These are phyloP conservation scores for Chesias legatella DNA, from an alignment of 2,888 invertebrate species.

Conservation along the genomic window DNA sequence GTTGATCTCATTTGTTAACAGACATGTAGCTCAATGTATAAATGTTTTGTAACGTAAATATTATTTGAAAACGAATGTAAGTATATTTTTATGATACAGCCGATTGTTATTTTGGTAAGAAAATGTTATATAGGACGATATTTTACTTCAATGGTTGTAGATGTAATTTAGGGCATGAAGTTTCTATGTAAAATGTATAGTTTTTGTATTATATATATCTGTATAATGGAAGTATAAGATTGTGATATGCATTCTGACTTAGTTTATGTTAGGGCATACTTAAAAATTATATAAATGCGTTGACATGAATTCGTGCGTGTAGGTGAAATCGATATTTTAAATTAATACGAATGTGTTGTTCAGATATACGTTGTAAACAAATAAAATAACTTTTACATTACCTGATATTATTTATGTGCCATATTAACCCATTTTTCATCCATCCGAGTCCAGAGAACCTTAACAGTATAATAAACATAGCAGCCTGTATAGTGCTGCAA, in stretches of 20 bases:
- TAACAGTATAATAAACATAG: no score
- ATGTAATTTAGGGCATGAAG: conserved; percentile 45
- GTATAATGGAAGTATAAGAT: conserved; percentile 60
- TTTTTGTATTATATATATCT: conserved; percentile 47
- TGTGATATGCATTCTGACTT: conserved; percentile 70
- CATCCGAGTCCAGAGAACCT: no score
- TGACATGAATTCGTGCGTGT: conserved; percentile 71
- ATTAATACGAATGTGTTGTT: conserved; percentile 73
- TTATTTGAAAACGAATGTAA: conserved; percentile 65
- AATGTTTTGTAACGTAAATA: conserved; percentile 63
- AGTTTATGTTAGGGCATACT: conserved; percentile 56
- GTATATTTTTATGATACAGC: conserved; percentile 66
- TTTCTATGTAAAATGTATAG: conserved; percentile 58
- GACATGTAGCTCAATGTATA: conserved; percentile 74
- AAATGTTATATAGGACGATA: conserved; percentile 69
- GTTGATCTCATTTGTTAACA: conserved; percentile 78
- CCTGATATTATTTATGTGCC: conserved; percentile 23
- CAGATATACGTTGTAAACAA: conserved; percentile 73
- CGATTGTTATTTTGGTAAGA: conserved; percentile 69
- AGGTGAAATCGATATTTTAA: conserved; percentile 70
- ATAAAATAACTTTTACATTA: conserved; percentile 76
- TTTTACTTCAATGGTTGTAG: conserved; percentile 60
- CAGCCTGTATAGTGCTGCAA: no score
- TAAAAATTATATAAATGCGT: conserved; percentile 74
- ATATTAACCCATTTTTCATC: no score